These are phyloP conservation scores for Cepaea nemoralis DNA, from an alignment of 1,140 invertebrate genomes.

Conservation along the genomic window DNA sequence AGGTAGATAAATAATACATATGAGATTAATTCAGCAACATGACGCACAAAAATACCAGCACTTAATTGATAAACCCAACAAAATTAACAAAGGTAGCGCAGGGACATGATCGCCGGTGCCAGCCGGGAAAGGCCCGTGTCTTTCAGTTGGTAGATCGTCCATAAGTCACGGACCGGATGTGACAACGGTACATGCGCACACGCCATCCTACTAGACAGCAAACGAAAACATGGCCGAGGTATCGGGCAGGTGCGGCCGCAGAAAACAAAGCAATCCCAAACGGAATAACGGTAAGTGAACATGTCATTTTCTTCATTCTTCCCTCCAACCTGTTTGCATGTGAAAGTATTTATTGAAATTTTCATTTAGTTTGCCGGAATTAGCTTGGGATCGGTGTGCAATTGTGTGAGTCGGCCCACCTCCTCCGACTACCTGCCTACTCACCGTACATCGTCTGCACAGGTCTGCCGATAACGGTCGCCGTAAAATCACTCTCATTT, in stretches of 20 bases:
- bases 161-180: constrained; percentile 47
- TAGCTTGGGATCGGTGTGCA: too few species aligned
- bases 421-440: constrained; percentile 29
- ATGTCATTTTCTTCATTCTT: constrained; percentile 1
- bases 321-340: neutral
- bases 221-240: constrained; percentile 55
- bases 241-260: constrained; percentile 48
- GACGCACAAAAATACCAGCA: too few species aligned
- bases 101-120: too few species aligned
- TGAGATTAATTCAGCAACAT: too few species aligned
- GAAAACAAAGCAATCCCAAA: constrained; percentile 48
- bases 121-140: too few species aligned
- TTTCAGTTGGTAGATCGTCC: too few species aligned
- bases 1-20: too few species aligned
- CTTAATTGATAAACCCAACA: too few species aligned
- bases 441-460: neutral
- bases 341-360: neutral
- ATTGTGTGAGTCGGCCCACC: too few species aligned
- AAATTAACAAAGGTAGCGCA: too few species aligned
- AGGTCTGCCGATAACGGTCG: constrained; percentile 33
- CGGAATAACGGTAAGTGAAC: constrained; percentile 48
- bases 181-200: constrained; percentile 52
- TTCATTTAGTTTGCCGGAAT: neutral
- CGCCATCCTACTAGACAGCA: constrained; percentile 39
- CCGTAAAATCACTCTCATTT: too few species aligned